phyloP scores from a whole-genome alignment of 2,113 vertebrate genomes.

The Ariopsis seemanni region DNA sequence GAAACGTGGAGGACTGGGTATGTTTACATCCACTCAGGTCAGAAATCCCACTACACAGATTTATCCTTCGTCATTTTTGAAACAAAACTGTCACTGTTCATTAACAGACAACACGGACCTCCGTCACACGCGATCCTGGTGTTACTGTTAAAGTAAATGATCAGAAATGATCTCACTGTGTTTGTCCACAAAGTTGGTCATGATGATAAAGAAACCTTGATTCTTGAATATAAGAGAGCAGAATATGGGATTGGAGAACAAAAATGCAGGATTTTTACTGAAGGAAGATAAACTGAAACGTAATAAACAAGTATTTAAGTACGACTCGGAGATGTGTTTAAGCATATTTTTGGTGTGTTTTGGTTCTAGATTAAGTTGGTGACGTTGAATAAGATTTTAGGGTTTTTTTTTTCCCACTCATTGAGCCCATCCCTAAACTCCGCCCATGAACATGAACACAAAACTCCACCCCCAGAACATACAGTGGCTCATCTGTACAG shows the following conservation, averaged over 20 bases:
- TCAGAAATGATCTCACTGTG: too few species aligned
- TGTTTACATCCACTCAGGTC: constrained; percentile 53
- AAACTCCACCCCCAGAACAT: not conserved
- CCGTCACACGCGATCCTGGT: too few species aligned
- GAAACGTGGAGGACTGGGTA: constrained; percentile 90
- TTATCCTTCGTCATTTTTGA: not conserved
- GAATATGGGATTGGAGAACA: not conserved
- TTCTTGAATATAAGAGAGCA: too few species aligned
- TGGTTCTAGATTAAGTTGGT: too few species aligned
- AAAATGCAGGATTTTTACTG: not conserved
- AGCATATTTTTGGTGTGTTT: too few species aligned
- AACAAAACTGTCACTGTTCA: not conserved
- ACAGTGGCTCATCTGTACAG: not conserved
- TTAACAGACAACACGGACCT: not conserved
- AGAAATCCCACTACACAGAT: not conserved
- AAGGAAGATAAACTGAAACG: not conserved
- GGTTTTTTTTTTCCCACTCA: too few species aligned
- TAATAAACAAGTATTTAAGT: not conserved
- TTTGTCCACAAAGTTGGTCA: too few species aligned
- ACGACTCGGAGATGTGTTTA: not conserved
- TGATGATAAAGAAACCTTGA: too few species aligned
- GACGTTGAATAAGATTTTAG: too few species aligned
- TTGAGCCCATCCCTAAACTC: not conserved
- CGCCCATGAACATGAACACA: not conserved
- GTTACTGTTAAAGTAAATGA: too few species aligned